Evolutionary conservation across 2,797 vertebrate genomes (phyloP).

Genomic region (Coccyzus lansbergi): DNA sequence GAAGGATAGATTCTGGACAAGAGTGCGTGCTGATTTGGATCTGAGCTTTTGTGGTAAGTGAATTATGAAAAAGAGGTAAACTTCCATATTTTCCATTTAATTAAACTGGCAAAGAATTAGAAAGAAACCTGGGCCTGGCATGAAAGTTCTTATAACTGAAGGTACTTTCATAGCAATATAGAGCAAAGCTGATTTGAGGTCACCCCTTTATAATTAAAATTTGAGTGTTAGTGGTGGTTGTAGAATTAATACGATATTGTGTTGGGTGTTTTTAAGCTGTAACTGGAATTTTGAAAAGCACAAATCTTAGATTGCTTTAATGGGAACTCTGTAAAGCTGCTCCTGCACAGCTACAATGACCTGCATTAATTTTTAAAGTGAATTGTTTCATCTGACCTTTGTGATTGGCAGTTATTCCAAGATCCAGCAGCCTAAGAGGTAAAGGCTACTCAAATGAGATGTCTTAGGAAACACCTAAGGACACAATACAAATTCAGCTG

Average conservation of each 20-base stretch:
- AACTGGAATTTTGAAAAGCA: not conserved
- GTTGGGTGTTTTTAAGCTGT: not conserved
- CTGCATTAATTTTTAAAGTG: not conserved
- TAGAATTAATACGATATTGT: fast-evolving
- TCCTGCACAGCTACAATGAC: not conserved
- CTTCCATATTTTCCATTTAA: not conserved
- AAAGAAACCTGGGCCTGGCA: not conserved
- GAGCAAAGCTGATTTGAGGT: too few species aligned
- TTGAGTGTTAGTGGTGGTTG: too few species aligned
- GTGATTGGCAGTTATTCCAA: not conserved
- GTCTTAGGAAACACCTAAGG: not conserved
- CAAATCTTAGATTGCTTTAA: not conserved
- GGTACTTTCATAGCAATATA: not conserved
- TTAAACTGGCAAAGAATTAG: not conserved
- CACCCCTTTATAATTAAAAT: not conserved
- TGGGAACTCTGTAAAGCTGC: not conserved
- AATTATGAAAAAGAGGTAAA: not conserved
- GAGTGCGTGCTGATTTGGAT: not conserved
- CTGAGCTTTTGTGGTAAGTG: constrained; percentile 30
- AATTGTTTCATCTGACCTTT: not conserved
- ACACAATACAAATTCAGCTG: not conserved
- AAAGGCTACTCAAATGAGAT: too few species aligned
- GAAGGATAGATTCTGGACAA: not conserved
- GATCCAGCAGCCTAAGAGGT: not conserved
- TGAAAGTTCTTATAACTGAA: not conserved